Evolutionary conservation across 2,888 invertebrate genomes (phyloP), one percentile per base, ranked within the genome.

Genomic region (Rotaria magnacalcarata): DNA sequence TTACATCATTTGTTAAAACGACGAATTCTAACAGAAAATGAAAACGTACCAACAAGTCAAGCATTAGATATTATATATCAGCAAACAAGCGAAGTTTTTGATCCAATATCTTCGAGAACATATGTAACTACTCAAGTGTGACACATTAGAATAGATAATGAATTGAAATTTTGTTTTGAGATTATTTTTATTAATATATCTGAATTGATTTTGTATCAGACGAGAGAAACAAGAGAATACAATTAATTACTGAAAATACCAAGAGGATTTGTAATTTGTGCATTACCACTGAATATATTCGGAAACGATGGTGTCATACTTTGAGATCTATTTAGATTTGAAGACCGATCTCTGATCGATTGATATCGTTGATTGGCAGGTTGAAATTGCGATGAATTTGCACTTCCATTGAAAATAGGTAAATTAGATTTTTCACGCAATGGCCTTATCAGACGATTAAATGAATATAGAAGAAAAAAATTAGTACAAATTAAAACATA

Each of bases 1-100:
- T 80, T 80, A 80, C 16, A 80, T 80, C 24, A 24, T 43, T n/a
- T 80, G 47, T 80, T 80, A 47, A 67, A 41, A 34, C 67, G 67
- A 34, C 16, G 34, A 67, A 67, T n/a, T 27, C 0, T 34, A 67
- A 16, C 67, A 34, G 34, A 34, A 67, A 67, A 67, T 67, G 67
- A 34, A 16, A 34, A 67, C 8, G 5, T 67, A 16, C 5, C 67
- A 34, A 27, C 27, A 34, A 67, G 1, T 0, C 11, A 27, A 67
- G 24, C 67, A 67, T 34, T 34, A 19, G 67, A 67, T 67, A 41
- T 27, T 34, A 67, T 67, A 2, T 67, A 67, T 67, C 34, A 67
- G 11, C 67, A 19, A 34, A 34, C 34, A 41, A 67, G 34, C 34
- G 14, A 27, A 7, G 19, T 41, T 67, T 34, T 6, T 19, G 34